Conservation (phyloP, 1,140 invertebrate species). For the Platyscapa corneri region DNA sequence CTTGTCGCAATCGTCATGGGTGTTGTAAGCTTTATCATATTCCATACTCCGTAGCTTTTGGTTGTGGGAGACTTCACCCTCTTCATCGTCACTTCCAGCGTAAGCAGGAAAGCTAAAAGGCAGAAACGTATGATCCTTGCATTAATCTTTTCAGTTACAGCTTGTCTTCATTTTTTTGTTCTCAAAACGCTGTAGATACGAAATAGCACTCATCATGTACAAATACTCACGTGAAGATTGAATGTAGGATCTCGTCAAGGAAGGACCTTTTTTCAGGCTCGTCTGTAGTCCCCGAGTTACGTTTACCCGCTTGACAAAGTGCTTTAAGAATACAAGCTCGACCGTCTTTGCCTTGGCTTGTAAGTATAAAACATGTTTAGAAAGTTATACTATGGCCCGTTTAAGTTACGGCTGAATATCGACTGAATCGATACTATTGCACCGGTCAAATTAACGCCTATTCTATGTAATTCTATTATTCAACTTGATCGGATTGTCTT, state of each 20-base stretch:
- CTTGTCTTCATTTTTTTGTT: background rate
- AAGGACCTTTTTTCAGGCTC: conserved; percentile 71
- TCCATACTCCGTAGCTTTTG: conserved; percentile 26
- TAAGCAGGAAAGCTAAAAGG: conserved; percentile 27
- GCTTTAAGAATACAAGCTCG: conserved; percentile 76
- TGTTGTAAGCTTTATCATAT: conserved; percentile 62
- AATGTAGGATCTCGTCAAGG: conserved; percentile 76
- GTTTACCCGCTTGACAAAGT: conserved; percentile 75
- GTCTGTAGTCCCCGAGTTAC: conserved; percentile 53
- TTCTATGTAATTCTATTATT: conserved; percentile 19
- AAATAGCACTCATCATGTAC: background rate
- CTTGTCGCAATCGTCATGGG: conserved; percentile 58
- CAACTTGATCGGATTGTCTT: conserved; percentile 15
- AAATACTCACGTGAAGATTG: conserved; percentile 77
- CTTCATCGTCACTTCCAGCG: background rate
- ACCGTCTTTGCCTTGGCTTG: conserved; percentile 76
- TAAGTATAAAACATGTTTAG: background rate
- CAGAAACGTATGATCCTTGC: background rate
- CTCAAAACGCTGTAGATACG: background rate
- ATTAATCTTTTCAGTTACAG: background rate
- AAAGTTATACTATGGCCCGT: background rate
- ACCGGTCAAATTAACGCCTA: conserved; percentile 13
- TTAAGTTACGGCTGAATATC: background rate
- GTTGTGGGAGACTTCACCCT: background rate
- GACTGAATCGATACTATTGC: background rate